phyloP scores from a whole-genome alignment of 2,113 vertebrate genomes.

The Colaptes auratus region DNA sequence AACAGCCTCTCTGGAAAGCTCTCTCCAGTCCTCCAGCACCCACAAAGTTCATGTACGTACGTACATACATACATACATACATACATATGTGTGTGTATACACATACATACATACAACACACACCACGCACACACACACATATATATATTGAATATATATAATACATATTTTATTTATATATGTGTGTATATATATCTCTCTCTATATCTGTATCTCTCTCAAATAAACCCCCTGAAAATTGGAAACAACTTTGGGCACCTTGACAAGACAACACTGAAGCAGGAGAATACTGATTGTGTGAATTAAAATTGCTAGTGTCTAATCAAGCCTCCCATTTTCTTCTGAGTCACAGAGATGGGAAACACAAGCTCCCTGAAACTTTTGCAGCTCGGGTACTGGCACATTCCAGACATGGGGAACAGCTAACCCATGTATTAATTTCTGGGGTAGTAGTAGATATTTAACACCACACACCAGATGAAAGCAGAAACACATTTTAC shows the following conservation, averaged over 20 bases:
- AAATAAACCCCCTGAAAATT: background rate
- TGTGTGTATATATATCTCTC: too few species aligned
- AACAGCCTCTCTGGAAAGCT: too few species aligned
- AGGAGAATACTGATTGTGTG: background rate
- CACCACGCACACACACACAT: too few species aligned
- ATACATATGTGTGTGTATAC: too few species aligned
- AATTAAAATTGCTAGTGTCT: background rate
- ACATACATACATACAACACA: too few species aligned
- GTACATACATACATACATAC: too few species aligned
- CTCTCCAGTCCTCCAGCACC: too few species aligned
- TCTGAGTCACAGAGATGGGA: background rate
- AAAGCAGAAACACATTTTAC: constrained; percentile 28
- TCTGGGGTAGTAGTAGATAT: background rate
- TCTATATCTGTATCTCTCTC: too few species aligned
- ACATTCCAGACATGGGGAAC: background rate
- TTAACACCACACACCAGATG: background rate
- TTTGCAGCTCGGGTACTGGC: background rate
- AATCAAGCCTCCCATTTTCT: background rate
- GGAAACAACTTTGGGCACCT: background rate
- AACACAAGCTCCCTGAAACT: background rate
- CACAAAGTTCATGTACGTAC: too few species aligned
- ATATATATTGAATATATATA: too few species aligned
- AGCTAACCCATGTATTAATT: background rate
- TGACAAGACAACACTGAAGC: background rate
- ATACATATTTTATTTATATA: too few species aligned